These are phyloP conservation scores for Eulemur coronatus DNA, from an alignment of 2,797 vertebrate genomes.

Conservation along the genomic window DNA sequence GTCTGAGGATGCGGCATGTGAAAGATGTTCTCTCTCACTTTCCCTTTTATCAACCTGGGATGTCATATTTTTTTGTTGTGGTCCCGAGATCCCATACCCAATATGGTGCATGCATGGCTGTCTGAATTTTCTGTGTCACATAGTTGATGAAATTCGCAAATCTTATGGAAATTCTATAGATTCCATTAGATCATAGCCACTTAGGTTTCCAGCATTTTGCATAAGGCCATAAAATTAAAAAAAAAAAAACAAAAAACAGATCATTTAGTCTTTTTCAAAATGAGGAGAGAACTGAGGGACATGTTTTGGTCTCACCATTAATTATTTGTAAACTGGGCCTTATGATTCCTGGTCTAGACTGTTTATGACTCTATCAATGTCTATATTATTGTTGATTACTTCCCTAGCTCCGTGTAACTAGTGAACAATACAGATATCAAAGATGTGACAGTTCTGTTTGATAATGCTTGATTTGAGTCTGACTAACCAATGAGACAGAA, in stretches of 20 bases:
- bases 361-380: not conserved
- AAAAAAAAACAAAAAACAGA: not conserved
- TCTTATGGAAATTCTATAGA: not conserved
- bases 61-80: not conserved
- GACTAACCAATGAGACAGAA: not conserved
- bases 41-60: not conserved
- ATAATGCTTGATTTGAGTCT: not conserved
- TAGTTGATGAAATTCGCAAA: not conserved
- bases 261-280: not conserved
- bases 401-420: not conserved
- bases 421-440: not conserved
- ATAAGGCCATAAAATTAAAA: not conserved
- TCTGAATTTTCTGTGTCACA: not conserved
- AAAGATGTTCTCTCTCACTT: not conserved
- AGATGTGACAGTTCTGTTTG: not conserved
- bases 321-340: not conserved
- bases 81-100: not conserved
- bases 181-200: not conserved
- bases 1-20: not conserved
- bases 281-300: not conserved
- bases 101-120: fast-evolving
- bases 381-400: not conserved
- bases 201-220: not conserved
- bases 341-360: not conserved
- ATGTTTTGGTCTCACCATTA: not conserved